phyloP scores from a whole-genome alignment of 2,888 invertebrate species.

The Sinhomidia bicolor region DNA sequence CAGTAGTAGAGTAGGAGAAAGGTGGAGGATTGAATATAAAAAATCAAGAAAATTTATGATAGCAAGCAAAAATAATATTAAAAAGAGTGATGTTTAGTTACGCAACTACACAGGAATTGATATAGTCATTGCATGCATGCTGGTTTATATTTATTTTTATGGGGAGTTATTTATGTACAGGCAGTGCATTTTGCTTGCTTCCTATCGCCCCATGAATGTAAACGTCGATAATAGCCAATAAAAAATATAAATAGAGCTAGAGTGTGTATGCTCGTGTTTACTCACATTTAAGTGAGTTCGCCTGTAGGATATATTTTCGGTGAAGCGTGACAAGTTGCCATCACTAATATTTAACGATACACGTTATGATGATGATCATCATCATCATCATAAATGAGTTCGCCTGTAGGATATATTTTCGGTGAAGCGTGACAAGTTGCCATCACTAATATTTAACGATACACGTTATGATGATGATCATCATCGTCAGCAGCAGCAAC shows the following conservation, averaged over 20 bases:
- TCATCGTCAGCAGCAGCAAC: neutral
- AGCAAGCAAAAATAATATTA: neutral
- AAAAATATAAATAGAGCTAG: too few relatives aligned
- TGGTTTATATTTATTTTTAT: too few relatives aligned
- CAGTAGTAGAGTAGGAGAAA: neutral
- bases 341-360: neutral
- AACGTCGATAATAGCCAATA: too few relatives aligned
- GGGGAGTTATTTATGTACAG: too few relatives aligned
- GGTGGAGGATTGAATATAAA: neutral
- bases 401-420: slow-evolving; percentile 11
- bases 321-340: slow-evolving; percentile 11
- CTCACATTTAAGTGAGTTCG: neutral
- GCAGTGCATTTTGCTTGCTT: too few relatives aligned
- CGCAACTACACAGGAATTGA: too few relatives aligned
- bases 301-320: slow-evolving; percentile 11
- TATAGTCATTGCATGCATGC: too few relatives aligned
- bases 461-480: slow-evolving; percentile 1
- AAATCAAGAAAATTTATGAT: neutral
- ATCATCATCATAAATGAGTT: neutral
- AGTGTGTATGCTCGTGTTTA: too few relatives aligned
- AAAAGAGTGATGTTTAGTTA: neutral
- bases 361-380: neutral
- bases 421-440: slow-evolving; percentile 16
- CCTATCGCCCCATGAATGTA: too few relatives aligned
- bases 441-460: slow-evolving; percentile 5